These are phyloP conservation scores for Phaethon lepturus DNA, from an alignment of 2,113 vertebrate genomes.

Conservation along the genomic window DNA sequence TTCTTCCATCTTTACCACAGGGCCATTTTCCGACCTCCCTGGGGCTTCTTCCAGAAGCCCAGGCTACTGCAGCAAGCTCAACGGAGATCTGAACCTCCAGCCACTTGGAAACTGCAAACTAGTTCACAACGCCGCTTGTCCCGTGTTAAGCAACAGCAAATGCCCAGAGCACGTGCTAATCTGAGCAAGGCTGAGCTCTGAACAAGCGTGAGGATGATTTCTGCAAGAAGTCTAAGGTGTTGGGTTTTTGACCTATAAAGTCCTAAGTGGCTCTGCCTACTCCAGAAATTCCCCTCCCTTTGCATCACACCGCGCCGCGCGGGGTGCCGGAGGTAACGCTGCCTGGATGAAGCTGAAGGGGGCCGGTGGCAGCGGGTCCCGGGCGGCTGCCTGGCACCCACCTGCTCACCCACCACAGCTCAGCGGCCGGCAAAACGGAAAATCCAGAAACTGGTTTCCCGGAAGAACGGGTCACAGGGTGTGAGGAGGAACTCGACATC, in stretches of 20 bases:
- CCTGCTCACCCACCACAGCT: neutral
- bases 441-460: neutral
- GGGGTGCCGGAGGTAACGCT: neutral
- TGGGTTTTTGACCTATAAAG: slow-evolving; percentile 55
- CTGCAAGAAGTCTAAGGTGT: slow-evolving; percentile 35
- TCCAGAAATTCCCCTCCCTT: slow-evolving; percentile 54
- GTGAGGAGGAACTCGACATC: rapidly evolving
- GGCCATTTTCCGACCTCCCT: neutral
- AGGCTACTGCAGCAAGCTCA: neutral
- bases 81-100: neutral
- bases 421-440: neutral
- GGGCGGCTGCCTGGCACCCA: neutral
- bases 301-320: neutral
- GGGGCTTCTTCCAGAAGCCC: neutral
- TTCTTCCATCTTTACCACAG: neutral
- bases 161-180: neutral
- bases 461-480: rapidly evolving
- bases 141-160: neutral
- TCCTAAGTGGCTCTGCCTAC: slow-evolving; percentile 26
- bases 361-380: neutral
- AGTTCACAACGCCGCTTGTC: neutral
- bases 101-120: neutral
- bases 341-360: neutral
- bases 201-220: neutral
- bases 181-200: neutral